Evolutionary conservation across 2,113 vertebrate species (phyloP).

Genomic region (Galemys pyrenaicus): DNA sequence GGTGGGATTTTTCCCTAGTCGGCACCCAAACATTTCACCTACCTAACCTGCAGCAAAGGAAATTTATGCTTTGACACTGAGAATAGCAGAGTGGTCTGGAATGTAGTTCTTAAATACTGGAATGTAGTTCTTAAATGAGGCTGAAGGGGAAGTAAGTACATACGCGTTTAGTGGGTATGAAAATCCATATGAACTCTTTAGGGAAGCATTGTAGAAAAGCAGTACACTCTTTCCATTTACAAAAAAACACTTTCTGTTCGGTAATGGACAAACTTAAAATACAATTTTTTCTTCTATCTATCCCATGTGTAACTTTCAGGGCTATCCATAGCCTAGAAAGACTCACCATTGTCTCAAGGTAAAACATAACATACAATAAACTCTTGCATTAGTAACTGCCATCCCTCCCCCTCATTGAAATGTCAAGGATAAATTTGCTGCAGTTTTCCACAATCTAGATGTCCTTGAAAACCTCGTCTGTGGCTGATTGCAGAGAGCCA

Average conservation of each 20-base stretch:
- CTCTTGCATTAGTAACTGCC: conserved; percentile 23
- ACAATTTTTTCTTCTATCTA: conserved; percentile 21
- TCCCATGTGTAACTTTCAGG: conserved; percentile 58
- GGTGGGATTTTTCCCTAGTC: neutral
- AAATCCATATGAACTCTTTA: conserved; percentile 56
- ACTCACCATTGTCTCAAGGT: conserved; percentile 63
- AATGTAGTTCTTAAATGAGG: too few relatives aligned
- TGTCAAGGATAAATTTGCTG: conserved; percentile 52
- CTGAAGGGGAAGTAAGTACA: neutral
- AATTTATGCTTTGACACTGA: conserved; percentile 36
- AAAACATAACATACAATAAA: conserved; percentile 54
- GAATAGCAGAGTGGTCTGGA: neutral
- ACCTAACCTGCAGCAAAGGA: neutral
- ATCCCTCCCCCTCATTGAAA: conserved; percentile 31
- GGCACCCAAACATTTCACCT: neutral
- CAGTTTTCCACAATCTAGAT: conserved; percentile 47
- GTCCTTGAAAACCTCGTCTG: conserved; percentile 44
- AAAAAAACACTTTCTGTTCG: conserved; percentile 6
- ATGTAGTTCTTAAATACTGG: conserved; percentile 38
- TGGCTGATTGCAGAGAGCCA: conserved; percentile 24
- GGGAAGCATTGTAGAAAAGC: conserved; percentile 45
- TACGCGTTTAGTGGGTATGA: neutral
- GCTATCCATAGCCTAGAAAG: conserved; percentile 55
- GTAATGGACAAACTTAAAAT: conserved; percentile 55
- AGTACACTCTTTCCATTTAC: conserved; percentile 48